Evolutionary conservation across 2,113 vertebrate genomes (phyloP), one percentile per base, ranked within the genome.

Genomic region (Paramormyrops kingsleyae): DNA sequence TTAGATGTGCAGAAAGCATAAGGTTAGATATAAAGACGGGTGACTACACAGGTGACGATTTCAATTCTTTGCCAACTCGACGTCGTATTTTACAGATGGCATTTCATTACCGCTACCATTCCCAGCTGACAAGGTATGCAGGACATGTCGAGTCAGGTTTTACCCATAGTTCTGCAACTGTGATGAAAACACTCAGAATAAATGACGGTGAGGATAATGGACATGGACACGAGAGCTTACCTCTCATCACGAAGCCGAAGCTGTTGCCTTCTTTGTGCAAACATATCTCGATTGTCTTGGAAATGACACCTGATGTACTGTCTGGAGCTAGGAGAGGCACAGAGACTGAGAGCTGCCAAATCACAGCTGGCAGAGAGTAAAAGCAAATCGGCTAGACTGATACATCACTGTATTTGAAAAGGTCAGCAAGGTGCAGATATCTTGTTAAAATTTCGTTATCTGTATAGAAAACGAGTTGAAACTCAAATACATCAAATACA

Each of bases 201-300:
- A 84, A 46, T n/a, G 50, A 56, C 31, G 15, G 15, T 12, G 47
- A 27, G 86, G 50, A 12, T 21, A 9, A 52, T 5, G 31, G 27
- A 5, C 27, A 21, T 3, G 21, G 1, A 53, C 31, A 9, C 5
- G 8, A 21, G 42, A 12, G 31, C 50, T 92, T 92, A 99, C 99
- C 99, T 97, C 99, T 96, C 94, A 99, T 95, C 88, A 99, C 98
- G 4, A 99, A 99, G 89, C 99, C 99, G 88, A 99, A 99, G 94
- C 98, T 99, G 94, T 93, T 98, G 91, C 98, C 98, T 92, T 99
- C 99, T 94, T 99, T 99, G 95, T 97, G 97, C 92, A 99, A 96
- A 91, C 97, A 97, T 94, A 99, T 97, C 77, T 99, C 99, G 70
- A 98, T 97, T 44, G 97, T 99, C 96, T 99, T 99, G 88, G 98